Base-by-base conservation (phyloP, 2,888 invertebrate genomes). In the Drosophila mulleri region DNA sequence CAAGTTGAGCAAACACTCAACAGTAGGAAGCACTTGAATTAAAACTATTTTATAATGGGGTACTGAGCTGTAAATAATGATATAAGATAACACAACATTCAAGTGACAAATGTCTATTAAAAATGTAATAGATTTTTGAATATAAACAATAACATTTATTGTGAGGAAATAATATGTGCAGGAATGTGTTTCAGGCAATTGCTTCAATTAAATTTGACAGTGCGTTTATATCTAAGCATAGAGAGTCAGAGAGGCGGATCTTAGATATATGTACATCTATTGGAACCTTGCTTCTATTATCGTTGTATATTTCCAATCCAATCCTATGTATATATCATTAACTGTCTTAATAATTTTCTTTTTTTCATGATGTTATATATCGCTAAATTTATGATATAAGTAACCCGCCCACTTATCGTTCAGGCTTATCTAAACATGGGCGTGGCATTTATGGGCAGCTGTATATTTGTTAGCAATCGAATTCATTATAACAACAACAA, bases 391-490 rank as follows among this genome's bases (percentile, higher is more conserved):
- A 14, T 29, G 2, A 18, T 12, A 8, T 16, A 39, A 18, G 18
- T 32, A 35, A 14, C 18, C 64, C 64, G 69, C 69, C 80, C 76
- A 47, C 52, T 11, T 47, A 62, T 69, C 29, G 52, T 42, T 14
- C 53, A 47, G 7, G 14, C n/a, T 42, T 23, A 12, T 16, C 23
- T 23, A 14, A 53, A 41, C 35, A 35, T 47, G 41, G 41, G 39
- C 57, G 59, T 41, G 18, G 50, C 56, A 16, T 26, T 35, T 63
- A 60, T 44, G 64, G 85, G 9, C 20, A 85, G 63, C 67, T 69
- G 76, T 45, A 53, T 66, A 61, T 52, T 70, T 69, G 67, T 23
- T 62, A 50, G 45, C 56, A 29, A 59, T n/a, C 48, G n/a, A 66
- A 53, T 45, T 53, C 50, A n/a, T 50, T 50, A 50, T 18, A 48